Conservation (phyloP, 1,140 invertebrate species). For the Leptopilina boulardi region DNA sequence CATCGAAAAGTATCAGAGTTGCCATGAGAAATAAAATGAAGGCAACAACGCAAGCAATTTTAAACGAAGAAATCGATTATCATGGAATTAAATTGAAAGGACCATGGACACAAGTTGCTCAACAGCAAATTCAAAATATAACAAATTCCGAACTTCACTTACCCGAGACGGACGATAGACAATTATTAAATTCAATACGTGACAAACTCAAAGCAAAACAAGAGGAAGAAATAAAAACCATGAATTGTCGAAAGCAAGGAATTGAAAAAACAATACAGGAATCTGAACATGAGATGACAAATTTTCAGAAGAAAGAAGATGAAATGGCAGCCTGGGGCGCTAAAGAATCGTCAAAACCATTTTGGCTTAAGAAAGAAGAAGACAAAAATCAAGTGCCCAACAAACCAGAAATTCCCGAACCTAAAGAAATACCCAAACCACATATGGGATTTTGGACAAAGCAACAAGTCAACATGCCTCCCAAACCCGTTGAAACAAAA, state of each 20-base stretch:
- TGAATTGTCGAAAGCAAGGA: slow-evolving; percentile 41
- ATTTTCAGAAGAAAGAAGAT: slow-evolving; percentile 68
- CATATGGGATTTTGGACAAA: slow-evolving; percentile 76
- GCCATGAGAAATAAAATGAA: slow-evolving; percentile 82
- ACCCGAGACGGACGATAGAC: slow-evolving; percentile 62
- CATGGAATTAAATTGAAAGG: slow-evolving; percentile 62
- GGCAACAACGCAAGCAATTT: slow-evolving; percentile 69
- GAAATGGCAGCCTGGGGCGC: slow-evolving; percentile 71
- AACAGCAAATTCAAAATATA: slow-evolving; percentile 53
- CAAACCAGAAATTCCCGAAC: slow-evolving; percentile 62
- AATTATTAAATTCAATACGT: slow-evolving; percentile 69
- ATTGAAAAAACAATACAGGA: slow-evolving; percentile 46
- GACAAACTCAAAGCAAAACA: slow-evolving; percentile 74
- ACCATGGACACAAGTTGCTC: slow-evolving; percentile 54
- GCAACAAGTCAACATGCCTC: slow-evolving; percentile 72
- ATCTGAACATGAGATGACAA: slow-evolving; percentile 61
- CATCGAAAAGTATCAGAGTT: slow-evolving; percentile 80
- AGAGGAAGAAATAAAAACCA: slow-evolving; percentile 72
- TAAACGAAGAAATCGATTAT: slow-evolving; percentile 73
- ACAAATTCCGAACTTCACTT: slow-evolving; percentile 31
- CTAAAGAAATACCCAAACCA: slow-evolving; percentile 74
- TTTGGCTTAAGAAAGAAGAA: slow-evolving; percentile 74
- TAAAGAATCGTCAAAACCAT: slow-evolving; percentile 72
- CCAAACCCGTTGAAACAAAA: slow-evolving; percentile 65
- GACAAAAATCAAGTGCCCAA: slow-evolving; percentile 58